Conservation (phyloP, 2,113 vertebrate genomes). For the Brachypodius melanocephalos region DNA sequence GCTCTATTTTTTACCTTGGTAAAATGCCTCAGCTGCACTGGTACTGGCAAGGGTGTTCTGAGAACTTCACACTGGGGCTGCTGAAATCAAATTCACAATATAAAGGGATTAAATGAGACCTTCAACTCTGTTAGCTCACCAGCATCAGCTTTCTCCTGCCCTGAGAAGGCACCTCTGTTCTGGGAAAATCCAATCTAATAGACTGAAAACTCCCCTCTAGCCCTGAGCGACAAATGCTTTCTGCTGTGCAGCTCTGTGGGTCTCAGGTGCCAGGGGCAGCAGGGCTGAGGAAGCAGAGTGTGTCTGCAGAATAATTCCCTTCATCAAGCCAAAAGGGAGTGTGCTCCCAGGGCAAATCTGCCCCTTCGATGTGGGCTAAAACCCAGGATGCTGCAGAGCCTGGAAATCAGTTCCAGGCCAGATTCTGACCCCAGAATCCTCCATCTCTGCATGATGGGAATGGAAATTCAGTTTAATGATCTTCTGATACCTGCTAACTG, state of each 20-base stretch:
- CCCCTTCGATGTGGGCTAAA: neutral
- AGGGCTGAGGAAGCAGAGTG: neutral
- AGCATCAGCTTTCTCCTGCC: neutral
- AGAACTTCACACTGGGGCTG: neutral
- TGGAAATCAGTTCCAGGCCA: too few species aligned
- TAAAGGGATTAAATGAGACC: neutral
- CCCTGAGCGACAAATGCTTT: neutral
- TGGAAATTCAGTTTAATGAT: neutral
- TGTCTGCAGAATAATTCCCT: neutral
- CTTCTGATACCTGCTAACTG: neutral
- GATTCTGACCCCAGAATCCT: neutral
- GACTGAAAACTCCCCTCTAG: neutral
- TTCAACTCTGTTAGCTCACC: neutral
- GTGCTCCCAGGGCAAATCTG: neutral
- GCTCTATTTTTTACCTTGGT: neutral
- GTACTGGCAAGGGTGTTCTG: neutral
- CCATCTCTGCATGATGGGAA: neutral
- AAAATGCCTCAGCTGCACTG: neutral
- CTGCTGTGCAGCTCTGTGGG: neutral
- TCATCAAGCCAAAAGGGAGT: neutral
- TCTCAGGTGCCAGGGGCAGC: neutral
- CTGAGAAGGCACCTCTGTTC: neutral
- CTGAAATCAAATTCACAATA: neutral
- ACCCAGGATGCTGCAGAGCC: neutral
- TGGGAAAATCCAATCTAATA: neutral